Base-by-base conservation (phyloP, 2,797 vertebrate species). In the Valencia hispanica region DNA sequence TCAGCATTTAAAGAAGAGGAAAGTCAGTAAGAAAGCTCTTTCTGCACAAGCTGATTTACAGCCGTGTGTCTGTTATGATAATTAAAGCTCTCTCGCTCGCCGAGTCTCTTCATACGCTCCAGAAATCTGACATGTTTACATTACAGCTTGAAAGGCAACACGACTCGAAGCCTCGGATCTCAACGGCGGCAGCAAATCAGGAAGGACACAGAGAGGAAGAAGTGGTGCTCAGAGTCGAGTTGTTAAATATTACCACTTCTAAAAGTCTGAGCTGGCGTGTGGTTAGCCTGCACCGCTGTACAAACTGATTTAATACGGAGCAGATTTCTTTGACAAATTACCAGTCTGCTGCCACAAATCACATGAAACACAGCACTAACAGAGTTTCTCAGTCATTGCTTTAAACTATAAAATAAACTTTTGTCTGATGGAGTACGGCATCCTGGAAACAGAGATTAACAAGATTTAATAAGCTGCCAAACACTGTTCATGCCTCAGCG, bases 41-140 rank as follows among this genome's bases (percentile, higher is more conserved):
- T 34, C 32, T 32, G 57, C 57, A 30, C 50, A 73, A 20, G 73
- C 84, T 73, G 68, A 79, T 81, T 78, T 76, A 57, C 70, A 86
- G 78, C 48, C 30, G 5, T 17, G 77, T 50, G 65, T 84, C 76
- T 87, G 81, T 88, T 80, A 71, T 80, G 83, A 87, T 88, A 87
- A 86, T 81, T 77, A n/a, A 41, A 66, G 65, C 27, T 55, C 36
- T 11, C 7, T 36, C 61, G 32, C 61, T 63, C 61, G 14, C 32
- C 61, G 61, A 63, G 61, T 11, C 68, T 79, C 79, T 74, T 78
- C 77, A 71, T 78, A 77, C 74, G 73, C 84, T 73, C 74, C 59
- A 50, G 55, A 81, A 90, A 88, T 81, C 86, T 83, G 86, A 87
- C 87, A 81, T 93, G 89, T 94, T 93, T 92, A 86, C 90, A 88